Percentiles rank a stretch among this genome's conserved stretches.
phyloP scores from a whole-genome alignment of 2,888 invertebrate genomes.

The Oligia latruncula region DNA sequence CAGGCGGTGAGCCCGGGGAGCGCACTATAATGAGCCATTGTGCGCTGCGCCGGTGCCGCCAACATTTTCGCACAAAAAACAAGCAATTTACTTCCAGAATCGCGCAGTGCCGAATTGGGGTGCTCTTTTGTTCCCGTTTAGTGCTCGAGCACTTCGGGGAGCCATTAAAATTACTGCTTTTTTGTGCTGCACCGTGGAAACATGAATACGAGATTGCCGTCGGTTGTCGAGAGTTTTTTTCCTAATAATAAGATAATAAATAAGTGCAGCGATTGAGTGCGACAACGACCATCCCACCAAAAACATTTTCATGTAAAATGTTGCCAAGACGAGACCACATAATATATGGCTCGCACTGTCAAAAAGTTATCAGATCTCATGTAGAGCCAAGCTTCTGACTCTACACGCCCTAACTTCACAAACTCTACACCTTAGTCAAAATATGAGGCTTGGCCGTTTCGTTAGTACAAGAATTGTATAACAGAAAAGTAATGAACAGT shows the following conservation, averaged over 20 bases:
- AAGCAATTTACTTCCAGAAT: conserved; percentile 74
- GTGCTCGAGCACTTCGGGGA: conserved; percentile 70
- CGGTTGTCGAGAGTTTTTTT: conserved; percentile 64
- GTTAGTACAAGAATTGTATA: too few species aligned
- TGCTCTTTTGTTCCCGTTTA: conserved; percentile 74
- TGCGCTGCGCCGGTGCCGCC: conserved; percentile 54
- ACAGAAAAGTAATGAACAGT: too few species aligned
- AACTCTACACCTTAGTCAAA: too few species aligned
- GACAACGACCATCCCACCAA: conserved; percentile 16
- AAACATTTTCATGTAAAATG: too few species aligned
- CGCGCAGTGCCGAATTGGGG: conserved; percentile 69
- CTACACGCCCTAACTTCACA: too few species aligned
- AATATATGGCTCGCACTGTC: too few species aligned
- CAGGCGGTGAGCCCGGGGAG: conserved; percentile 41
- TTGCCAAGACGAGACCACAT: too few species aligned
- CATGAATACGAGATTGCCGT: conserved; percentile 69
- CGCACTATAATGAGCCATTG: conserved; percentile 70
- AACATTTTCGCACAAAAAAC: conserved; percentile 75
- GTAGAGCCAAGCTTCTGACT: too few species aligned
- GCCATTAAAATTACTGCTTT: conserved; percentile 76
- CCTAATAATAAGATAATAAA: conserved; percentile 64
- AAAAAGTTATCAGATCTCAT: too few species aligned
- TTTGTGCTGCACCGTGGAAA: conserved; percentile 71
- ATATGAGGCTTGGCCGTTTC: too few species aligned
- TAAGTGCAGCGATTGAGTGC: conserved; percentile 53